Conservation (phyloP, 2,888 invertebrate species). For the Prosapia bicincta region DNA sequence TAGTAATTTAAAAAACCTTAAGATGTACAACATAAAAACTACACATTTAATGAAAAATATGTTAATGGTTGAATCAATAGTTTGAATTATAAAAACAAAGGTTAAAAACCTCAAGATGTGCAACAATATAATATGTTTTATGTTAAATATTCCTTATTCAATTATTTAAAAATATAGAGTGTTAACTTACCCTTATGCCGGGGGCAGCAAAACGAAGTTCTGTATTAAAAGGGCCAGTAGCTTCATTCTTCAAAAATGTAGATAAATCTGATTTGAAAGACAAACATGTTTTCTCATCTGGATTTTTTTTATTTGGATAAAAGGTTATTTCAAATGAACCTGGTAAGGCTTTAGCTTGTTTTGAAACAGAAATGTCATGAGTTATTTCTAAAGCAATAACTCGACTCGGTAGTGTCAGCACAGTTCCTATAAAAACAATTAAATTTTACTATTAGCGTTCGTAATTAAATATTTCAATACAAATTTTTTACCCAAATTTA, state of each 20-base stretch:
- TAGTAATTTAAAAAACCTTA: too few relatives aligned
- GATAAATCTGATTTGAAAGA: slow-evolving; percentile 54
- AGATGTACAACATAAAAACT: too few relatives aligned
- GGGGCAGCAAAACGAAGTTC: slow-evolving; percentile 66
- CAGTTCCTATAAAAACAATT: slow-evolving; percentile 51
- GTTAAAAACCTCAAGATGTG: too few relatives aligned
- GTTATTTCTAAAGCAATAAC: slow-evolving; percentile 60
- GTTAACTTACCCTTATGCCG: slow-evolving; percentile 54
- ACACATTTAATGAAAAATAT: too few relatives aligned
- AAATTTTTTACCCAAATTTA: too few relatives aligned
- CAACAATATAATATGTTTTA: too few relatives aligned
- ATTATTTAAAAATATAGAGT: too few relatives aligned
- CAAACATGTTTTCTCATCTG: slow-evolving; percentile 63
- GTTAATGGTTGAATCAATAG: too few relatives aligned
- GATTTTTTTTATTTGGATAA: slow-evolving; percentile 68
- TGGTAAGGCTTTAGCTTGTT: slow-evolving; percentile 50
- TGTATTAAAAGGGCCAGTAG: slow-evolving; percentile 48
- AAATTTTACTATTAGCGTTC: too few relatives aligned
- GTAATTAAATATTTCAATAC: too few relatives aligned
- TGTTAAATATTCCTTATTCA: too few relatives aligned
- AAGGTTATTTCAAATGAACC: slow-evolving; percentile 60
- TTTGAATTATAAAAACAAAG: too few relatives aligned
- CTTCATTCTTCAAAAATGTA: slow-evolving; percentile 46
- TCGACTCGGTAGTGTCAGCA: slow-evolving; percentile 64
- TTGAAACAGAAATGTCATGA: slow-evolving; percentile 46